Evolutionary conservation across 2,113 vertebrate species (phyloP).

Genomic region (Crotalus horridus): DNA sequence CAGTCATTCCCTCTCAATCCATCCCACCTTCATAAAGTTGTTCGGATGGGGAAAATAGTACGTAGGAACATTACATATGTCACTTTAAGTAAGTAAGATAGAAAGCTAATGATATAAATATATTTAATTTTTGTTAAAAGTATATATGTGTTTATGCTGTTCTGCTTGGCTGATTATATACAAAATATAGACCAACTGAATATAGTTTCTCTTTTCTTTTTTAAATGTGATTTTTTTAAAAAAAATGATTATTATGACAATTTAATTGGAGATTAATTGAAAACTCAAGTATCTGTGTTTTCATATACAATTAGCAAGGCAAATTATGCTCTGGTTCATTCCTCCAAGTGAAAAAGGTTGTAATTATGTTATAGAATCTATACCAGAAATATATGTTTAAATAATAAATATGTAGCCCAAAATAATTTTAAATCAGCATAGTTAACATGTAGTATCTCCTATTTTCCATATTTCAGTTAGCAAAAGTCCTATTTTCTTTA

Average conservation of each 20-base stretch:
- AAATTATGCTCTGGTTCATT: conserved; percentile 67
- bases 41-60: neutral
- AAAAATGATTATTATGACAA: conserved; percentile 45
- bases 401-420: conserved; percentile 65
- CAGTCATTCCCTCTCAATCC: neutral
- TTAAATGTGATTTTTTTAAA: neutral
- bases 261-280: conserved; percentile 54
- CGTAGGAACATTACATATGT: neutral
- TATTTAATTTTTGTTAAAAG: neutral
- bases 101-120: neutral
- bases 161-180: conserved; percentile 5
- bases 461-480: neutral
- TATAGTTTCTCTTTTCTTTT: conserved; percentile 31
- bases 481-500: conserved; percentile 2
- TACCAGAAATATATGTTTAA: conserved; percentile 66
- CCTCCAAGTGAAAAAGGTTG: conserved; percentile 59
- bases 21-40: neutral
- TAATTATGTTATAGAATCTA: conserved; percentile 67
- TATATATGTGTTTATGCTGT: conserved; percentile 19
- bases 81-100: neutral
- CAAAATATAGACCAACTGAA: neutral
- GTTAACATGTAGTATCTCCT: conserved; percentile 45
- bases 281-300: conserved; percentile 56
- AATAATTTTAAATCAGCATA: conserved; percentile 60
- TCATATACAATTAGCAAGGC: conserved; percentile 59